Evolutionary conservation across 2,797 vertebrate species (phyloP), one percentile per base, ranked within the genome.

Genomic region (Tarsius wallacei): DNA sequence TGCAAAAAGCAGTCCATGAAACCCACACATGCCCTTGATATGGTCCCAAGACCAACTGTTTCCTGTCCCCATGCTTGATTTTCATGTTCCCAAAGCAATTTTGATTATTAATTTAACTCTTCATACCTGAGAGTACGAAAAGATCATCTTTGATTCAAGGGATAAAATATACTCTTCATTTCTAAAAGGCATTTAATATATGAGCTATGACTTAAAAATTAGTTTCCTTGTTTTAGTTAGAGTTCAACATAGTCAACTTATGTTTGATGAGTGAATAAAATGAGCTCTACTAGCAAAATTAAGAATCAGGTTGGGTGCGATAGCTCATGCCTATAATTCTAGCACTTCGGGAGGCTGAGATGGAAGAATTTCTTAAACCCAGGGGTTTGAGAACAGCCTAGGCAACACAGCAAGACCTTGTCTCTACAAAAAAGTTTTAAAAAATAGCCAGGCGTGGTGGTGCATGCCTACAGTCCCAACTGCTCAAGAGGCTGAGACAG

Each of bases 61-160:
- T 49, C 42, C n/a, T 68, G 28, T 13, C 2, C 26, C 24, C 31
- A 8, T 33, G 59, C 77, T 71, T 81, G 66, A 49, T 51, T 63
- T 91, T 68, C 53, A 80, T 42, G 6, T 74, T 91, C 71, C 47
- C 13, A 57, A 66, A 76, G 55, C n/a, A 88, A 15, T 64, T 86
- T 71, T 47, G 11, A 36, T 61, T 36, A 63, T 76, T n/a, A 53
- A 87, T 64, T 94, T 76, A 95, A 86, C 7, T 90, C 55, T 84
- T 73, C 12, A 78, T 42, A 49, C 12, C 21, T 19, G 59, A 63
- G 24, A 71, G 21, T 42, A 0, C n/a, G 83, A 86, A 94, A 90
- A 28, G 53, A 64, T 57, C 66, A 94, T 26, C 22, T 71, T 19
- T 64, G n/a, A 74, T 6, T 36, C 28, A 90, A 31, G 26, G 88